Evolutionary conservation across 2,113 vertebrate species (phyloP).

Genomic region (Symphodus melops): DNA sequence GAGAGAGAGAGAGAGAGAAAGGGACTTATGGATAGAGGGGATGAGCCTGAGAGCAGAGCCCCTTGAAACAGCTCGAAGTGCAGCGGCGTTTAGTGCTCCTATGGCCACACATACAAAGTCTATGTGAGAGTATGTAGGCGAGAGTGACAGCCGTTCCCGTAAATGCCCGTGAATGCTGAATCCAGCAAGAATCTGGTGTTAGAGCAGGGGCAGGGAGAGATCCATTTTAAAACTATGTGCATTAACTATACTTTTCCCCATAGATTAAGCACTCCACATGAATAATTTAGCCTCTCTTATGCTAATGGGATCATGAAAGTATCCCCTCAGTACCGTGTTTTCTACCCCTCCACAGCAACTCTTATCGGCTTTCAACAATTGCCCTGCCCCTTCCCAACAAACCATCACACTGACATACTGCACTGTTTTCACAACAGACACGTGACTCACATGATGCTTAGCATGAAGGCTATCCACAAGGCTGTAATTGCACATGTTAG

Average conservation of each 20-base stretch:
- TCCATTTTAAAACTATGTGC: conserved; percentile 99
- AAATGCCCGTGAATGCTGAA: conserved; percentile 96
- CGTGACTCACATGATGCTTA: conserved; percentile 55
- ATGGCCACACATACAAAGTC: conserved; percentile 39
- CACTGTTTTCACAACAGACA: conserved; percentile 81
- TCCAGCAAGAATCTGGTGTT: conserved; percentile 98
- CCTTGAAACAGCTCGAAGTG: conserved; percentile 88
- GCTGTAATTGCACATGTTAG: conserved; percentile 27
- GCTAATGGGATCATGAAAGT: conserved; percentile 99
- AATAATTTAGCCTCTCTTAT: conserved; percentile 99
- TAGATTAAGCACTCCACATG: conserved; percentile 98
- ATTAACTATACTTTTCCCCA: conserved; percentile 99
- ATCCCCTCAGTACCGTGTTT: conserved; percentile 90
- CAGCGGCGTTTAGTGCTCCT: conserved; percentile 79
- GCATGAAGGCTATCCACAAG: conserved; percentile 47
- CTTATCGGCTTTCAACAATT: conserved; percentile 97
- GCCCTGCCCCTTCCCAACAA: conserved; percentile 90
- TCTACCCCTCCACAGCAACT: conserved; percentile 85
- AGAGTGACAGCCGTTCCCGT: conserved; percentile 91
- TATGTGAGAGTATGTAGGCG: conserved; percentile 27
- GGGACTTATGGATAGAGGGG: conserved; percentile 63
- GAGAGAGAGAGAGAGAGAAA: conserved; percentile 43
- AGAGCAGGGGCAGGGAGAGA: conserved; percentile 93
- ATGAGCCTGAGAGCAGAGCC: conserved; percentile 81
- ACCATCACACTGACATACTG: conserved; percentile 86